phyloP scores from a whole-genome alignment of 2,888 invertebrate genomes.

The Agrochola circellaris region DNA sequence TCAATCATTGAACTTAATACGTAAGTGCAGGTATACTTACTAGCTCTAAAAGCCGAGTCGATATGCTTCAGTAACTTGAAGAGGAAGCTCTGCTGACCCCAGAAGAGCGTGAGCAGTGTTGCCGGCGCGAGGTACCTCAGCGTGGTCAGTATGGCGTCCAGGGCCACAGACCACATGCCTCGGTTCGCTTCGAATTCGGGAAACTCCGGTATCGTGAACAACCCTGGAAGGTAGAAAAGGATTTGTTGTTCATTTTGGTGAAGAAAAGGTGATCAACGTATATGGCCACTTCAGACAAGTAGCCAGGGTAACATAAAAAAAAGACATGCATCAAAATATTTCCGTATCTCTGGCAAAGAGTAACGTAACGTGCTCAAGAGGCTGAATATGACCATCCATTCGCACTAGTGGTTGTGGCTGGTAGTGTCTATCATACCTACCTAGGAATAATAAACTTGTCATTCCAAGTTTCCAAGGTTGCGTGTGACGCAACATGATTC shows the following conservation, averaged over 20 bases:
- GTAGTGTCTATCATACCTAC: no score
- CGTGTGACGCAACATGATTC: no score
- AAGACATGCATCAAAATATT: no score
- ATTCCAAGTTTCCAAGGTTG: no score
- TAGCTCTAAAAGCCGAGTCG: conserved; percentile 89
- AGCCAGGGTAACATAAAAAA: no score
- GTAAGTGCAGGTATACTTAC: conserved; percentile 77
- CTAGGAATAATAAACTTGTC: no score
- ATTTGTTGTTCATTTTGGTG: background rate
- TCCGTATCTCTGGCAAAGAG: no score
- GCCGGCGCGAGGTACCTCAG: conserved; percentile 91
- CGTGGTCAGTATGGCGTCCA: conserved; percentile 86
- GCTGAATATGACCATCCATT: no score
- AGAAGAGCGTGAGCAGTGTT: conserved; percentile 89
- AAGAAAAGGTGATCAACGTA: background rate
- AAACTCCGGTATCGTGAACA: conserved; percentile 88
- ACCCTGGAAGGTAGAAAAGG: conserved; percentile 76
- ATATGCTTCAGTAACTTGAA: conserved; percentile 89
- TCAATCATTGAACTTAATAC: background rate
- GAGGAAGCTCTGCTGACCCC: conserved; percentile 90
- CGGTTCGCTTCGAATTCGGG: conserved; percentile 83
- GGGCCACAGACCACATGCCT: conserved; percentile 89
- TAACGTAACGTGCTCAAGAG: no score
- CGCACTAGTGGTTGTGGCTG: no score
- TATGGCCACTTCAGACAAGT: no score